Evolutionary conservation across 2,797 vertebrate species (phyloP).

Genomic region (Strix occidentalis): DNA sequence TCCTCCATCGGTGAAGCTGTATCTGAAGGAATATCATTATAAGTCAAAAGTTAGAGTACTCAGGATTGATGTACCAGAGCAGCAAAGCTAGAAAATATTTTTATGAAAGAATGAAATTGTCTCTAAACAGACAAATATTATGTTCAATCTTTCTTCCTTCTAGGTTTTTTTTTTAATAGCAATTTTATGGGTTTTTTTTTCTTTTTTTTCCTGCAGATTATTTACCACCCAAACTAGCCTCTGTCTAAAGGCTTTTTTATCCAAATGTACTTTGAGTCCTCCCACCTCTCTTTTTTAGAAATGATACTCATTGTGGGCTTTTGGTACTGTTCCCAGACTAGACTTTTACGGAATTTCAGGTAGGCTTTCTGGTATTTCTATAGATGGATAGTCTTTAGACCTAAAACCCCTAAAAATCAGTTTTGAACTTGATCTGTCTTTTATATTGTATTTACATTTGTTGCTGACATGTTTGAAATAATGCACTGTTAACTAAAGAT

Average conservation of each 20-base stretch:
- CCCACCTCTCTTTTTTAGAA: constrained; percentile 52
- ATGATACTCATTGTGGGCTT: constrained; percentile 23
- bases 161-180: constrained; percentile 44
- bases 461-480: constrained; percentile 64
- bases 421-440: constrained; percentile 61
- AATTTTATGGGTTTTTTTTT: background rate
- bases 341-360: constrained; percentile 62
- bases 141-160: constrained; percentile 13
- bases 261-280: constrained; percentile 54
- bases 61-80: constrained; percentile 77
- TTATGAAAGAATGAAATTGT: background rate
- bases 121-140: background rate
- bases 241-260: constrained; percentile 51
- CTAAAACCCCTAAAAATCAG: constrained; percentile 10
- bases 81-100: constrained; percentile 70
- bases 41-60: constrained; percentile 87
- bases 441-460: constrained; percentile 65
- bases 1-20: constrained; percentile 89
- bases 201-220: background rate
- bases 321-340: constrained; percentile 52
- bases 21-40: constrained; percentile 93
- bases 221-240: constrained; percentile 43
- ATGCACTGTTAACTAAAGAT: constrained; percentile 47
- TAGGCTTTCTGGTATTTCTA: constrained; percentile 58
- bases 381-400: constrained; percentile 50